Base-by-base conservation (phyloP, 2,888 invertebrate species). In the Drosophila fungiperda region DNA sequence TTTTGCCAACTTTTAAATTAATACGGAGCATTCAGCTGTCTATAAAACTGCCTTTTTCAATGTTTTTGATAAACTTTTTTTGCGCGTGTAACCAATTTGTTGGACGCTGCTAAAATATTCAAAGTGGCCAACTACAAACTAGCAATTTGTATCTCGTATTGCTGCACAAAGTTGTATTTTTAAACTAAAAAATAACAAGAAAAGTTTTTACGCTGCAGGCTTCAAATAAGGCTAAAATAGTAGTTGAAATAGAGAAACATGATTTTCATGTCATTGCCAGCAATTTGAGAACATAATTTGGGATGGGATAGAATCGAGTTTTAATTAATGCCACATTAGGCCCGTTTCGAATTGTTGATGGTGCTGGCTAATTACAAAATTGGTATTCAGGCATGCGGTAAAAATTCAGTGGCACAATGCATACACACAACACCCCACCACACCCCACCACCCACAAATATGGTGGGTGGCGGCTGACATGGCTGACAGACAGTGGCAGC, bases 161-260 rank as follows among this genome's bases (percentile, higher is more conserved):
- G 36, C 76, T 68, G 64, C 62, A 62, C 23, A 81, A 81, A 80
- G 74, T 86, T 88, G 64, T 53, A 55, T 45, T 57, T 57, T 55
- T 53, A 70, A 68, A 62, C 68, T 77, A 52, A 45, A 52, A 65
- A 60, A 62, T 29, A 70, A 66, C 76, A 55, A 45, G 52, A 49
- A 55, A 68, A 65, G 48, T 55, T 76, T 15, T 36, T 36, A 38
- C 45, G 38, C 48, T 23, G 1, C 3, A 33, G 52, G 40, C 57
- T 55, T 59, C n/a, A 20, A 55, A 36, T 60, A 35, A 64, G 59
- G 45, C 76, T 35, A 9, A 38, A 38, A 38, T 63, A 35, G 36
- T 55, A 59, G 66, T 65, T 66, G 32, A 61, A 66, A 57, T 23
- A 12, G 11, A 32, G 50, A 50, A 26, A 26, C 26, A 15, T 40